Evolutionary conservation across 2,888 invertebrate species (phyloP).

Genomic region (Nomada hirtipes): DNA sequence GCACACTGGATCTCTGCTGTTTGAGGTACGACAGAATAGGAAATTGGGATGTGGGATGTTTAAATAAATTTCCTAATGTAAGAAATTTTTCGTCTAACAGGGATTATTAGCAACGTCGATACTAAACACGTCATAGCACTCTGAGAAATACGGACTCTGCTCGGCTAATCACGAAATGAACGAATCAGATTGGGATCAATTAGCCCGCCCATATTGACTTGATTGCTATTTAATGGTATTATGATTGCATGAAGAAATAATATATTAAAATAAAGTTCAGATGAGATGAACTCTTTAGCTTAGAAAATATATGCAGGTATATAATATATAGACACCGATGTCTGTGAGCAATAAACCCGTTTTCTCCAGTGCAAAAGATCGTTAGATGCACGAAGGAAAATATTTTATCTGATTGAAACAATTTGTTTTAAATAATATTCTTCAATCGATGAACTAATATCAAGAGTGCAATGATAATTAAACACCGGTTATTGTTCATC

Average conservation of each 20-base stretch:
- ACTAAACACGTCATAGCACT: conserved; percentile 54
- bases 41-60: conserved; percentile 23
- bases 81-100: conserved; percentile 24
- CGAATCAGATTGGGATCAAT: neutral
- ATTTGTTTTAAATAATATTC: neutral
- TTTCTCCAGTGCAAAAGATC: conserved; percentile 61
- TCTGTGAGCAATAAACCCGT: conserved; percentile 58
- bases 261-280: conserved; percentile 48
- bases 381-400: conserved; percentile 54
- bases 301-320: conserved; percentile 11
- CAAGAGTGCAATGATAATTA: neutral
- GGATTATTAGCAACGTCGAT: conserved; percentile 53
- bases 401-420: conserved; percentile 22
- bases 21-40: conserved; percentile 15
- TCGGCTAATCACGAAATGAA: conserved; percentile 34
- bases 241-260: conserved; percentile 35
- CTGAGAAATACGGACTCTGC: conserved; percentile 66
- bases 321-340: neutral
- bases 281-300: conserved; percentile 16
- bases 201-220: neutral
- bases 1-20: conserved; percentile 19
- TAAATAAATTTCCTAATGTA: conserved; percentile 16
- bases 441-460: neutral
- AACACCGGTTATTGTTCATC: neutral
- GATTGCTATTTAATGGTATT: neutral